Conservation (phyloP, 2,797 vertebrate genomes). For the Takifugu ocellatus region DNA sequence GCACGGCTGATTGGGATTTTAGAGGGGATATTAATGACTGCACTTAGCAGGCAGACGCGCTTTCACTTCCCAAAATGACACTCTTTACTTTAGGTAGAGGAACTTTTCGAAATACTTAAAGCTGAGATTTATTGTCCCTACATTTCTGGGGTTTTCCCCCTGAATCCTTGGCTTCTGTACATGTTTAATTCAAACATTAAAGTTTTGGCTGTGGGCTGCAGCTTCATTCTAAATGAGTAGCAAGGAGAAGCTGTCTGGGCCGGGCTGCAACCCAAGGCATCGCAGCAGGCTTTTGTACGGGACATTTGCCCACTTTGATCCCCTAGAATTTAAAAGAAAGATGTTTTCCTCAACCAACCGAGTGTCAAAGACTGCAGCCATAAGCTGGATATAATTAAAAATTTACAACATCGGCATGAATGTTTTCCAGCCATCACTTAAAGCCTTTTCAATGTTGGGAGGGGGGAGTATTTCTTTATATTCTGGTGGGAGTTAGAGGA, state of each 20-base stretch:
- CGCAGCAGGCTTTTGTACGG: constrained; percentile 34
- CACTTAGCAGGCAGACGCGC: constrained; percentile 39
- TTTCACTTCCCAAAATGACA: constrained; percentile 26
- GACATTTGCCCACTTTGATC: constrained; percentile 56
- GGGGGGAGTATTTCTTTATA: background rate
- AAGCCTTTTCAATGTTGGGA: background rate
- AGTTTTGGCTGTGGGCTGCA: constrained; percentile 14
- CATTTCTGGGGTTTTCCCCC: background rate
- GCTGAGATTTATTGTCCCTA: constrained; percentile 6
- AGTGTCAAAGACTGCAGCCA: constrained; percentile 44
- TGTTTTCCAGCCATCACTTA: background rate
- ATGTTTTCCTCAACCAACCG: constrained; percentile 45
- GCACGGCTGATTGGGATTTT: constrained; percentile 34
- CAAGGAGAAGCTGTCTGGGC: constrained; percentile 37
- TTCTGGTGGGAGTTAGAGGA: background rate
- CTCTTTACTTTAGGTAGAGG: background rate
- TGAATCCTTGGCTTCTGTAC: constrained; percentile 1
- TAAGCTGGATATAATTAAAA: constrained; percentile 21
- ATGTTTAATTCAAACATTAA: constrained; percentile 7
- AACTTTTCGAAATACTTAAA: constrained; percentile 7
- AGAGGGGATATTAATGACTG: constrained; percentile 48
- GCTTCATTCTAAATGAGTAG: constrained; percentile 16
- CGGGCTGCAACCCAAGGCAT: constrained; percentile 33
- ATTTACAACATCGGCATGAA: background rate
- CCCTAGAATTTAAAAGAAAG: constrained; percentile 54